These are phyloP conservation scores for Archaeoteleia sp. DNA, from an alignment of 2,888 invertebrate species.

Conservation along the genomic window DNA sequence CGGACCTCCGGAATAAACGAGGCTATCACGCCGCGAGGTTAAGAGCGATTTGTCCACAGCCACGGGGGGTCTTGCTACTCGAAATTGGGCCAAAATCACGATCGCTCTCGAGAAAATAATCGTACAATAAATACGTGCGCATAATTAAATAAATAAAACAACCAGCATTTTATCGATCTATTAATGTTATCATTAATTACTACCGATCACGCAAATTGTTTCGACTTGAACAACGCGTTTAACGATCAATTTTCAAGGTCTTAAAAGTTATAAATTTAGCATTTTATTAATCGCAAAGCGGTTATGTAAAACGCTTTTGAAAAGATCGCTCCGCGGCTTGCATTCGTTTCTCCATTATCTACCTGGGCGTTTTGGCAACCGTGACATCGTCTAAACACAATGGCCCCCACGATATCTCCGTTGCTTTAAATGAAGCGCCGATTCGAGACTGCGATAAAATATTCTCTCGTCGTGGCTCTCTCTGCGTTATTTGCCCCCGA, in stretches of 20 bases:
- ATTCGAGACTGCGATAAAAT: conserved; percentile 44
- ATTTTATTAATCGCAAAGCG: neutral
- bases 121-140: no score
- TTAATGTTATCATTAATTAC: no score
- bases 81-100: conserved; percentile 47
- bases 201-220: no score
- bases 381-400: conserved; percentile 23
- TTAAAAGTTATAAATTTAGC: neutral
- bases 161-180: no score
- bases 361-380: neutral
- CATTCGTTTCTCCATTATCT: neutral
- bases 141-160: no score
- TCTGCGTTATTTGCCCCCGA: conserved; percentile 31
- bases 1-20: conserved; percentile 56
- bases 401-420: neutral
- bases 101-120: conserved; percentile 17
- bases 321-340: neutral
- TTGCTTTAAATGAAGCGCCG: conserved; percentile 30
- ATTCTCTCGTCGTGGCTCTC: conserved; percentile 28
- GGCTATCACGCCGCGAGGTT: conserved; percentile 44
- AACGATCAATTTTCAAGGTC: no score
- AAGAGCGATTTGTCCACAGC: conserved; percentile 47
- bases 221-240: no score
- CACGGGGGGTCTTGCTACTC: conserved; percentile 49
- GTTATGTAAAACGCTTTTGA: no score